Evolutionary conservation across 2,797 vertebrate genomes (phyloP).

Genomic region (Scolopax bukidnonensis): DNA sequence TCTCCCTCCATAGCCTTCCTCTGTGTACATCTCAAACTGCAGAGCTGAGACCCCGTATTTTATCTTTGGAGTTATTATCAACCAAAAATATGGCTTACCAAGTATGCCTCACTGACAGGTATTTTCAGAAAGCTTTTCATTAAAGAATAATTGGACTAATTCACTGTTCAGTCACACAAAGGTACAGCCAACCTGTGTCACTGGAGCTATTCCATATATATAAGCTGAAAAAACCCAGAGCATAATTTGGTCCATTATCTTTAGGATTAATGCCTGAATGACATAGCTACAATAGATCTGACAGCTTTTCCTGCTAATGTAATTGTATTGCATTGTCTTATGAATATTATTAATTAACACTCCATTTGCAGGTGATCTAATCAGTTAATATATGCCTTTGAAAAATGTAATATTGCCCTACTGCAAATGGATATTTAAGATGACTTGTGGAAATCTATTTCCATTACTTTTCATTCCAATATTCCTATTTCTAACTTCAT

Average conservation of each 20-base stretch:
- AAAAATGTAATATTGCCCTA: neutral
- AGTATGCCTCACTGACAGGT: neutral
- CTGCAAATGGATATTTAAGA: conserved; percentile 14
- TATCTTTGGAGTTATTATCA: neutral
- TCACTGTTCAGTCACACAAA: neutral
- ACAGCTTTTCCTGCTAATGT: conserved; percentile 7
- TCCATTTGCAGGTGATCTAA: conserved; percentile 52
- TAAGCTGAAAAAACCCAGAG: neutral
- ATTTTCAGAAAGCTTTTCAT: conserved; percentile 42
- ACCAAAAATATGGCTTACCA: neutral
- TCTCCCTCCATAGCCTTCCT: neutral
- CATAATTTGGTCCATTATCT: conserved; percentile 2
- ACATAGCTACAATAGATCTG: neutral
- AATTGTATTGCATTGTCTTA: conserved; percentile 36
- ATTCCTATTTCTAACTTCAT: conserved; percentile 23
- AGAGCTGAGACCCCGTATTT: neutral
- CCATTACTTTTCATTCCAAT: neutral
- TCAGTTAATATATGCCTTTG: neutral
- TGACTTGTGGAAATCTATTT: conserved; percentile 61
- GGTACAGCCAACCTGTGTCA: neutral
- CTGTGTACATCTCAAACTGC: neutral
- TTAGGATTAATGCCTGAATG: conserved; percentile 15
- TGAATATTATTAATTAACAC: conserved; percentile 45
- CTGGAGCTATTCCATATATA: neutral
- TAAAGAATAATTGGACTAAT: conserved; percentile 18